phyloP scores from a whole-genome alignment of 2,113 vertebrate genomes.

The Hiodon tergisus region DNA sequence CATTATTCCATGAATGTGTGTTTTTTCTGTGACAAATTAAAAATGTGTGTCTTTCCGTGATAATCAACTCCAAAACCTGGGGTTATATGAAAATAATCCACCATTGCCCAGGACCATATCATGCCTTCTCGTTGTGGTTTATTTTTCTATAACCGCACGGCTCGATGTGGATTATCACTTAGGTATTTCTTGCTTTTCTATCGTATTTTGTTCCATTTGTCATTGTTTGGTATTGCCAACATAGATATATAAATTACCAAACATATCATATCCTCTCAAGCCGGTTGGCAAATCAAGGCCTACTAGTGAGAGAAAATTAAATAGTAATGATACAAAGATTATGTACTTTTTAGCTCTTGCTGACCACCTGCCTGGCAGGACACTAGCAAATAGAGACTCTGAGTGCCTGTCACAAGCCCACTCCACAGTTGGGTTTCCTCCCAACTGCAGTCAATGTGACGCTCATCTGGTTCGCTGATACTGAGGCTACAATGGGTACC shows the following conservation, averaged over 20 bases:
- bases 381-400: neutral
- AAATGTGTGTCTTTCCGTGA: too few relatives aligned
- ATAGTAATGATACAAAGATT: neutral
- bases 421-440: slow-evolving; percentile 7
- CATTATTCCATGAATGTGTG: too few relatives aligned
- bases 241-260: neutral
- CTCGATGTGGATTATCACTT: too few relatives aligned
- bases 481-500: neutral
- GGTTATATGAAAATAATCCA: too few relatives aligned
- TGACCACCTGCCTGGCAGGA: neutral
- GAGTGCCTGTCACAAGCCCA: neutral
- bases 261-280: neutral
- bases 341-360: neutral
- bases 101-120: too few relatives aligned
- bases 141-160: too few relatives aligned
- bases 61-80: too few relatives aligned
- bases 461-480: neutral
- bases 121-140: too few relatives aligned
- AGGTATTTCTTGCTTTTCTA: too few relatives aligned
- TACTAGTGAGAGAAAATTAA: neutral
- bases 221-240: slow-evolving; percentile 15
- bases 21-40: too few relatives aligned
- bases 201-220: slow-evolving; percentile 10
- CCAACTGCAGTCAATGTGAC: neutral
- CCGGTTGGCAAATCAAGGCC: neutral